A percentile compares a stretch with the other conserved stretches of the same genome.
These are phyloP conservation scores for Hippoglossus stenolepis DNA, from an alignment of 2,113 vertebrate species.

Conservation along the genomic window DNA sequence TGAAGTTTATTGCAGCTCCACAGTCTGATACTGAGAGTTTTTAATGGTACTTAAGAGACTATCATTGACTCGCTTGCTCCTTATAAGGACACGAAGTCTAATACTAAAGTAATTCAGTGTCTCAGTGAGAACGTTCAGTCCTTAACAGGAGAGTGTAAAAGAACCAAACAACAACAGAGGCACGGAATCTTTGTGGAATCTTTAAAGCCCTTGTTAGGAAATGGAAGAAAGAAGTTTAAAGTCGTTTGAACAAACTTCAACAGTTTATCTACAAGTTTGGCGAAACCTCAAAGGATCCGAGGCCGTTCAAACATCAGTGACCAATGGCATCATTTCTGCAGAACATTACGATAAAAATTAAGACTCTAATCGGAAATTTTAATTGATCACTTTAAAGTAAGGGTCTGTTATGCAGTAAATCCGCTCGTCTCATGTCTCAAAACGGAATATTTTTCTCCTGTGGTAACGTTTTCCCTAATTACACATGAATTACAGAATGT, in stretches of 20 bases:
- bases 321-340: too few species aligned
- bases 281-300: background rate
- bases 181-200: background rate
- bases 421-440: background rate
- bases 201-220: conserved; percentile 17
- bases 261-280: background rate
- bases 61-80: conserved; percentile 33
- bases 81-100: conserved; percentile 49
- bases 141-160: conserved; percentile 36
- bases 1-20: conserved; percentile 18
- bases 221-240: background rate
- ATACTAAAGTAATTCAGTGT: conserved; percentile 42
- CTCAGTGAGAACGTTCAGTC: conserved; percentile 28
- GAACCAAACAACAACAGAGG: conserved; percentile 32
- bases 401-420: background rate
- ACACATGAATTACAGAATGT: too few species aligned
- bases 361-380: background rate
- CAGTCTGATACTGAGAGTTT: conserved; percentile 4
- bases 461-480: too few species aligned
- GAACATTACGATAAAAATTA: too few species aligned
- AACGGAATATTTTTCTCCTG: background rate
- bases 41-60: conserved; percentile 32
- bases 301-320: background rate
- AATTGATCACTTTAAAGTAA: background rate
- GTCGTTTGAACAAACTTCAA: background rate